Evolutionary conservation across 2,888 invertebrate species (phyloP).

Genomic region (Caenorhabditis sp.): DNA sequence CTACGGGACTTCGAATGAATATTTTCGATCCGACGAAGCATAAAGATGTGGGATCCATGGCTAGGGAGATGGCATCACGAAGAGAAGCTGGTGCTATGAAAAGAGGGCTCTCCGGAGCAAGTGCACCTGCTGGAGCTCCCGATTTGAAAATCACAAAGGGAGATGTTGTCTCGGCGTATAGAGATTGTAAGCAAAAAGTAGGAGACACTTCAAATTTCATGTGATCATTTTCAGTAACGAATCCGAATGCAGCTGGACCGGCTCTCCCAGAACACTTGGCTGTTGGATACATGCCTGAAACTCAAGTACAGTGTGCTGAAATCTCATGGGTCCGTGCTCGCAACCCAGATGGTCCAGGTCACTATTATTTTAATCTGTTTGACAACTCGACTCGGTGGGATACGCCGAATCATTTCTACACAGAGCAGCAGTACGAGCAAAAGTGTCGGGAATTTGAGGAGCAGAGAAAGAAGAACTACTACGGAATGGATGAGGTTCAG

Average conservation of each 20-base stretch:
- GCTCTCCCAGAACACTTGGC: constrained; percentile 61
- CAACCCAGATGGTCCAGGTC: constrained; percentile 68
- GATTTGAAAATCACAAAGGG: constrained; percentile 55
- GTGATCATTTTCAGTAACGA: constrained; percentile 48
- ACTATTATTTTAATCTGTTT: constrained; percentile 78
- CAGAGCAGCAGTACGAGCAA: constrained; percentile 67
- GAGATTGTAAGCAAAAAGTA: constrained; percentile 57
- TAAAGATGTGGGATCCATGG: constrained; percentile 70
- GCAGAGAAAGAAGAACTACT: constrained; percentile 56
- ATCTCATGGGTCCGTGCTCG: constrained; percentile 77
- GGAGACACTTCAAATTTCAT: neutral
- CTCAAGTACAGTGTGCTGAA: constrained; percentile 56
- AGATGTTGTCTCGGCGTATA: constrained; percentile 60
- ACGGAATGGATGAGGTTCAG: constrained; percentile 61
- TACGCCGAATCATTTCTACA: constrained; percentile 70
- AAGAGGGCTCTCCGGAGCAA: constrained; percentile 20
- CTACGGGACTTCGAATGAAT: constrained; percentile 68
- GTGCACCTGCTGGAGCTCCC: constrained; percentile 31
- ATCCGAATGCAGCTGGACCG: constrained; percentile 58
- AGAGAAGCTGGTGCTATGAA: constrained; percentile 58
- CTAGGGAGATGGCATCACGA: constrained; percentile 69
- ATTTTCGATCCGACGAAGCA: constrained; percentile 69
- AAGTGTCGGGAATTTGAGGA: constrained; percentile 56
- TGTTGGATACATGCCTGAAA: constrained; percentile 51
- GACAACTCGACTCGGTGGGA: constrained; percentile 75